These are phyloP conservation scores for Azemiops feae DNA, from an alignment of 2,113 vertebrate species.

Conservation along the genomic window DNA sequence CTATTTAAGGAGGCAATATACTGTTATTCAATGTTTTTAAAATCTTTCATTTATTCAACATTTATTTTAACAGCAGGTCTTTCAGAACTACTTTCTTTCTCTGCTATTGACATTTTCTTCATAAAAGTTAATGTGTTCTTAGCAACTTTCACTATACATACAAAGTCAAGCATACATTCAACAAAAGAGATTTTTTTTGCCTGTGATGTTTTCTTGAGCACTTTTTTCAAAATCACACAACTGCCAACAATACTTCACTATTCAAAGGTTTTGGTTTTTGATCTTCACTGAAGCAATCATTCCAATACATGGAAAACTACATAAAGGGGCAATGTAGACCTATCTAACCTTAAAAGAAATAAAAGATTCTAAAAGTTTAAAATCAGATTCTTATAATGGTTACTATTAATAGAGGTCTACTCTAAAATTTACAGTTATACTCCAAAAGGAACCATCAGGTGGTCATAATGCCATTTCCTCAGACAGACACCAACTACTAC, in stretches of 20 bases:
- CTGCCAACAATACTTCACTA: slow-evolving; percentile 24
- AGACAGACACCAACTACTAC: neutral
- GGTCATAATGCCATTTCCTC: neutral
- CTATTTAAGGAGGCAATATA: neutral
- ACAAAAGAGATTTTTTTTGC: slow-evolving; percentile 25
- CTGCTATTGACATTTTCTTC: slow-evolving; percentile 21
- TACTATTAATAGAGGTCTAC: neutral
- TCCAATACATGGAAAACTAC: neutral
- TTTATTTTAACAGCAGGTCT: neutral
- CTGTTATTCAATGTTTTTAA: slow-evolving; percentile 29
- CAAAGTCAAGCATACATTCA: slow-evolving; percentile 18
- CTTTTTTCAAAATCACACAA: slow-evolving; percentile 19
- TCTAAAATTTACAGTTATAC: neutral
- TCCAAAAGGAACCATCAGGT: neutral
- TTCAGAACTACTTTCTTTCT: neutral
- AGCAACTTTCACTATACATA: slow-evolving; percentile 19
- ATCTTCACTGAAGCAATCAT: slow-evolving; percentile 13
- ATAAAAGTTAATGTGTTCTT: neutral
- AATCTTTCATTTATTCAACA: neutral
- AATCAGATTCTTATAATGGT: neutral
- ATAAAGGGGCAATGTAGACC: neutral
- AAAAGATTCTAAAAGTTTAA: neutral
- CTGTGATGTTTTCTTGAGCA: slow-evolving; percentile 15
- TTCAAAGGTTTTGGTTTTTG: neutral
- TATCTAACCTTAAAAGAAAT: neutral